Conservation (phyloP, 2,888 invertebrate genomes). For the Globia sparganii region DNA sequence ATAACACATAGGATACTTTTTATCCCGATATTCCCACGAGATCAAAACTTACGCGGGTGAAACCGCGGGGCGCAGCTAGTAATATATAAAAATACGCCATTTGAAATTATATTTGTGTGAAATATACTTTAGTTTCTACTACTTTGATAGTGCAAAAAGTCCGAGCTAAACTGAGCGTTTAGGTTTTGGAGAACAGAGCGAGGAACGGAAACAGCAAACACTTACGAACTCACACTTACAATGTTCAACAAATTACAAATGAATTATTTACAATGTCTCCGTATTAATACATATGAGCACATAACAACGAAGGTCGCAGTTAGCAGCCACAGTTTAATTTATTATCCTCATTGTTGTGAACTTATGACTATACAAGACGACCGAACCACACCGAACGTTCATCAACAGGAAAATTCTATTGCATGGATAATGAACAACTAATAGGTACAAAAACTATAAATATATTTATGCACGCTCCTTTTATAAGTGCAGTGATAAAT, state of each 20-base stretch:
- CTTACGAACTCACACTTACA: constrained; percentile 28
- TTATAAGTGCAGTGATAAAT: not conserved
- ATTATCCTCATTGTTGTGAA: constrained; percentile 60
- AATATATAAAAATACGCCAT: not conserved
- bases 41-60: too few species aligned
- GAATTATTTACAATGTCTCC: constrained; percentile 60
- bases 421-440: constrained; percentile 11
- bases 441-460: constrained; percentile 8
- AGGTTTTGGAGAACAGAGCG: constrained; percentile 8
- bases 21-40: too few species aligned
- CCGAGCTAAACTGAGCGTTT: constrained; percentile 8
- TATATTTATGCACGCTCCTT: constrained; percentile 8
- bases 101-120: not conserved
- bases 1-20: too few species aligned
- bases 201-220: constrained; percentile 34
- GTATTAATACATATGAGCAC: constrained; percentile 69
- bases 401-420: constrained; percentile 65
- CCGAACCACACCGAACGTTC: constrained; percentile 37
- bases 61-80: too few species aligned
- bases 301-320: constrained; percentile 68
- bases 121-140: not conserved
- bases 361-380: constrained; percentile 58
- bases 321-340: constrained; percentile 61
- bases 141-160: not conserved
- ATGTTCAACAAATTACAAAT: constrained; percentile 46